phyloP scores from a whole-genome alignment of 2,113 vertebrate genomes.

The Procavia capensis region DNA sequence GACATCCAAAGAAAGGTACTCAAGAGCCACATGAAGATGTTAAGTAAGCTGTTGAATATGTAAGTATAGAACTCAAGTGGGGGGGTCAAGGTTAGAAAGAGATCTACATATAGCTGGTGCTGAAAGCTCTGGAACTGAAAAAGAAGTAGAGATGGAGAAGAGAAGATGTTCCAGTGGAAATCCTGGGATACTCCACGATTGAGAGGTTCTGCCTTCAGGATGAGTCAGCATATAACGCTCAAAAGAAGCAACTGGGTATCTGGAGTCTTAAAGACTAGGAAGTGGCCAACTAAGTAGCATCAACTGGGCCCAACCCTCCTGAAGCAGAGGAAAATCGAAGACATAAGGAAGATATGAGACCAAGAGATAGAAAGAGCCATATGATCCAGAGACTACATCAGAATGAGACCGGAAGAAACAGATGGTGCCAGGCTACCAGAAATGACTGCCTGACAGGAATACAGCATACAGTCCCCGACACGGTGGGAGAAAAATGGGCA shows the following conservation, averaged over 20 bases:
- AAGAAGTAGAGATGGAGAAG: not conserved
- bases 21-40: not conserved
- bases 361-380: too few species aligned
- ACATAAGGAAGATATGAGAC: too few species aligned
- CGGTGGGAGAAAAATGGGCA: too few species aligned
- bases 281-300: too few species aligned
- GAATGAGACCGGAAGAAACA: too few species aligned
- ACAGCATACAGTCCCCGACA: too few species aligned
- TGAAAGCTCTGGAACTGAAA: not conserved
- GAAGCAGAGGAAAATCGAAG: too few species aligned
- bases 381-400: too few species aligned
- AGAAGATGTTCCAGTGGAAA: not conserved
- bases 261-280: too few species aligned
- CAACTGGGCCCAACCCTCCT: too few species aligned
- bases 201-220: not conserved
- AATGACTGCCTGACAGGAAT: too few species aligned
- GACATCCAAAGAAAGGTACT: not conserved
- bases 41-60: not conserved
- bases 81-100: not conserved
- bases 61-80: not conserved
- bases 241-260: not conserved
- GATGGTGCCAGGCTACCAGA: too few species aligned
- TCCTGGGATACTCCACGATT: not conserved
- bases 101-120: not conserved
- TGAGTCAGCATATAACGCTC: not conserved